Percentiles rank a stretch among this genome's conserved stretches.
Evolutionary conservation across 1,140 invertebrate genomes (phyloP).

Genomic region (Amphibalanus amphitrite): DNA sequence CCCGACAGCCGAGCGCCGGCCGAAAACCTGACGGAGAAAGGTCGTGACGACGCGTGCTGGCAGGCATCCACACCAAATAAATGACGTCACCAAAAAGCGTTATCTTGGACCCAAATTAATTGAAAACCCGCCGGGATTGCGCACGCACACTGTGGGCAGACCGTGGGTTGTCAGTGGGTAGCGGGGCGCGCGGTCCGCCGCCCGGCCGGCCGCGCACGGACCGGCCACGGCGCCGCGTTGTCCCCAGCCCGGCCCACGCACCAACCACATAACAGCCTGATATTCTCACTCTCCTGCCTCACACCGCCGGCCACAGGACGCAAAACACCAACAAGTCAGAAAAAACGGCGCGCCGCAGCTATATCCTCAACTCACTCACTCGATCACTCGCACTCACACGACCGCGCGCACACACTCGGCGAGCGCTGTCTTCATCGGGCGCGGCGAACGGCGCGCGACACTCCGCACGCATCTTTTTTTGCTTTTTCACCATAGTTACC

Average conservation of each 20-base stretch:
- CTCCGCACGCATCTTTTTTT: not conserved
- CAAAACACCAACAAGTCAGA: not conserved
- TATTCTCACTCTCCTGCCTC: not conserved
- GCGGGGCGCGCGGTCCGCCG: too few relatives aligned
- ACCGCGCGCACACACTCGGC: too few relatives aligned
- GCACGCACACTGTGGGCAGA: too few relatives aligned
- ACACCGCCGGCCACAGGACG: not conserved
- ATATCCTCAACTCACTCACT: too few relatives aligned
- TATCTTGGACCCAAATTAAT: constrained; percentile 1
- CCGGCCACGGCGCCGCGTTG: not conserved
- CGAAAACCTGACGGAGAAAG: not conserved
- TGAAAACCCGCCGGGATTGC: not conserved
- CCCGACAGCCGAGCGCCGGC: not conserved
- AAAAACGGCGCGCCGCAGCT: too few relatives aligned
- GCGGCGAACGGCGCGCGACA: not conserved
- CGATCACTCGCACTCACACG: too few relatives aligned
- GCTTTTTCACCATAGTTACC: not conserved
- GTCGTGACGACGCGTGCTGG: not conserved
- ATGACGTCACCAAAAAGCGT: not conserved
- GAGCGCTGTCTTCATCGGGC: not conserved
- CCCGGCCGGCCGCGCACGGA: too few relatives aligned
- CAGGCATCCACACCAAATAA: not conserved
- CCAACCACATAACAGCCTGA: not conserved
- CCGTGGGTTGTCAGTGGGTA: not conserved
- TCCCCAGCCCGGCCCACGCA: too few relatives aligned